Conservation (phyloP, 2,797 vertebrate species). For the Pelodytes ibericus region DNA sequence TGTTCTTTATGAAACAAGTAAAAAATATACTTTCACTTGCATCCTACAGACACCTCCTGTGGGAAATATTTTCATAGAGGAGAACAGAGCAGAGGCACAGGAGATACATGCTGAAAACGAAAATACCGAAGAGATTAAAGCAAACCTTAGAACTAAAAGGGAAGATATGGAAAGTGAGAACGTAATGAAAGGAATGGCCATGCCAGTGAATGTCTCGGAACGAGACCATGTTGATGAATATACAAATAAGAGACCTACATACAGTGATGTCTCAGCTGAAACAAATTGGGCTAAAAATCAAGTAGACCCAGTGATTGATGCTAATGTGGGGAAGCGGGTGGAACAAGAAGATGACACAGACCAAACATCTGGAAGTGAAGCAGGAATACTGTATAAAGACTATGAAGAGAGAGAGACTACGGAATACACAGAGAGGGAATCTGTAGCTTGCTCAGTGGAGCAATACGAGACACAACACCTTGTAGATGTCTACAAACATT, state of each 20-base stretch:
- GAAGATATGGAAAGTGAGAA: not conserved
- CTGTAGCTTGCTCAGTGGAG: not conserved
- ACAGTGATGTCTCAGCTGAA: not conserved
- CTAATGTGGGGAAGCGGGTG: not conserved
- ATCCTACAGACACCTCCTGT: not conserved
- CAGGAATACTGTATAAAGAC: not conserved
- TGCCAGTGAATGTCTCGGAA: too few species aligned
- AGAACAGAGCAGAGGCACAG: not conserved
- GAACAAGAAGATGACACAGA: not conserved
- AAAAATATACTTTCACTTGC: not conserved
- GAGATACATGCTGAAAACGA: not conserved
- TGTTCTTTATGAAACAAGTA: not conserved
- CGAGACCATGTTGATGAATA: not conserved
- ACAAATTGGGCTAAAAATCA: not conserved
- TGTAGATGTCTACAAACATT: not conserved
- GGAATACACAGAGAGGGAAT: not conserved
- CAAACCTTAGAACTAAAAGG: not conserved
- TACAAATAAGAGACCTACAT: not conserved
- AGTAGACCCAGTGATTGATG: not conserved
- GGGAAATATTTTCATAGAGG: not conserved
- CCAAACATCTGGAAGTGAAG: not conserved
- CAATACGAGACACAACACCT: not conserved
- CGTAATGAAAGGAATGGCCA: not conserved
- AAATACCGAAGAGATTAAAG: not conserved
- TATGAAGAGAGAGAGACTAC: not conserved